Conservation (phyloP, 2,113 vertebrate species). For the human (Homo sapiens) region DNA sequence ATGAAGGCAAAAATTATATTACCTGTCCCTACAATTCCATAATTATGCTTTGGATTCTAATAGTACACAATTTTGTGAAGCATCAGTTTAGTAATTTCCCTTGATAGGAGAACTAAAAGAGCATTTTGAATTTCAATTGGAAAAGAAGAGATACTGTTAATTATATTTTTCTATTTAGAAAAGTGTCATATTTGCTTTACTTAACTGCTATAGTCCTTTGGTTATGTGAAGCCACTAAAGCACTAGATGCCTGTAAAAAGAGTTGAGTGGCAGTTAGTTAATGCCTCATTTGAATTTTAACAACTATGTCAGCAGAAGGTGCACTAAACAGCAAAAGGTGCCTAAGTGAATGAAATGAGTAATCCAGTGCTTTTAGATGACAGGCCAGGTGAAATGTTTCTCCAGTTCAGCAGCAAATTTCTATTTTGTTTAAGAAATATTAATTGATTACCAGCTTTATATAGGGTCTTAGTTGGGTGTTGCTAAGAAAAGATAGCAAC, state of each 20-base stretch:
- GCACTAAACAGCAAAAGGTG: not conserved
- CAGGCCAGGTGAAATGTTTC: not conserved
- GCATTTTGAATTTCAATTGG: slow-evolving; percentile 22
- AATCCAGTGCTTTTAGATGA: slow-evolving; percentile 7
- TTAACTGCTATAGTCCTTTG: slow-evolving; percentile 13
- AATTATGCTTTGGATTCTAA: slow-evolving; percentile 56
- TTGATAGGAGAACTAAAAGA: not conserved
- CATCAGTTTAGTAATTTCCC: slow-evolving; percentile 41
- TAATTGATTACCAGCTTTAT: not conserved
- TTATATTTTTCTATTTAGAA: slow-evolving; percentile 53
- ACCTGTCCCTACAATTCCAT: not conserved
- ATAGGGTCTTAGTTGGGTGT: not conserved
- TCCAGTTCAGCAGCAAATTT: not conserved
- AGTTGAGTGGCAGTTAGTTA: slow-evolving; percentile 39
- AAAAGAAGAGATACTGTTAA: slow-evolving; percentile 31
- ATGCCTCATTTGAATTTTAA: slow-evolving; percentile 67
- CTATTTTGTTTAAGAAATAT: slow-evolving; percentile 21
- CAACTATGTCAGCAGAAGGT: slow-evolving; percentile 30
- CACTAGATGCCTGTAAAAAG: slow-evolving; percentile 40
- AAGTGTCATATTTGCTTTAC: slow-evolving; percentile 8
- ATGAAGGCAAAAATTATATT: slow-evolving; percentile 19
- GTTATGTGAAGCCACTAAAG: slow-evolving; percentile 20
- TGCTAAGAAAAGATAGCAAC: not conserved
- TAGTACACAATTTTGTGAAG: slow-evolving; percentile 1
- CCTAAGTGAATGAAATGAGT: slow-evolving; percentile 24